Evolutionary conservation across 2,888 invertebrate species (phyloP).

Genomic region (Drosophila putrida): DNA sequence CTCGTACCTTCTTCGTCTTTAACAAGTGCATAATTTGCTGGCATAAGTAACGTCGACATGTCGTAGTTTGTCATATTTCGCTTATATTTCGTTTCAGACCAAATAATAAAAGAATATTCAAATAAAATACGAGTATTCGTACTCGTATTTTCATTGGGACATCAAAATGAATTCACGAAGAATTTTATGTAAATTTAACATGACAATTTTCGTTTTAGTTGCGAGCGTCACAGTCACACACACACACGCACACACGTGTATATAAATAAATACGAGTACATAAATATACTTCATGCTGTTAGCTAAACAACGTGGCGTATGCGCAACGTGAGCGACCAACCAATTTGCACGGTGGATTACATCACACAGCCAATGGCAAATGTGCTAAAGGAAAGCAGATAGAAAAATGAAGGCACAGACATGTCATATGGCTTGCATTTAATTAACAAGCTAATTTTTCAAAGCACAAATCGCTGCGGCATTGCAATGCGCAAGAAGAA

Average conservation of each 20-base stretch:
- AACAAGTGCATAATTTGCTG: constrained; percentile 53
- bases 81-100: background rate
- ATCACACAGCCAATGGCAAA: constrained; percentile 58
- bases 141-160: constrained; percentile 56
- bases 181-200: constrained; percentile 72
- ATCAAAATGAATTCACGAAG: constrained; percentile 62
- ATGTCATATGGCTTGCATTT: constrained; percentile 79
- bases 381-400: constrained; percentile 4
- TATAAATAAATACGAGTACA: constrained; percentile 23
- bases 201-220: constrained; percentile 66
- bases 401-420: constrained; percentile 21
- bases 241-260: constrained; percentile 10
- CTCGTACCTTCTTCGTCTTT: background rate
- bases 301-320: constrained; percentile 63
- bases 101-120: constrained; percentile 16
- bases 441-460: constrained; percentile 82
- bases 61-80: constrained; percentile 40
- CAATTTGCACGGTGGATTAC: constrained; percentile 75
- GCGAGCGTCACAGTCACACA: constrained; percentile 18
- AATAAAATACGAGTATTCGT: constrained; percentile 8
- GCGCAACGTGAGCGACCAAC: constrained; percentile 69
- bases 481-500: constrained; percentile 38
- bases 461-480: constrained; percentile 72
- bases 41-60: constrained; percentile 48
- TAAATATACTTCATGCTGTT: constrained; percentile 53